Evolutionary conservation across 1,140 invertebrate species (phyloP).

Genomic region (Mycetomoellerius zeteki): DNA sequence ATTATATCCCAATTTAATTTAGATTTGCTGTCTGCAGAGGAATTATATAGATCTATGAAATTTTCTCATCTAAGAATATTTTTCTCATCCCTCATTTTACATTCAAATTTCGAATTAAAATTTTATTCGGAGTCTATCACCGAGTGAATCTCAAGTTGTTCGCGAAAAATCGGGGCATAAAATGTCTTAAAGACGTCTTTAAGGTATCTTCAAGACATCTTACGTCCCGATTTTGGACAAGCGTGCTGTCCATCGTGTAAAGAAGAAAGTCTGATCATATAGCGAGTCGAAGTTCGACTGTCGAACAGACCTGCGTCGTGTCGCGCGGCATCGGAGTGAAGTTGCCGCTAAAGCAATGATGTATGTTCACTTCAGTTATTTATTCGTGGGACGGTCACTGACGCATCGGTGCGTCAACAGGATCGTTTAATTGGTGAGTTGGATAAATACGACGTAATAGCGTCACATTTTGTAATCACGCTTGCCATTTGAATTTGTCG

Average conservation of each 20-base stretch:
- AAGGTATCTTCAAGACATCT: too few species aligned
- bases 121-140: not conserved
- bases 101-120: conserved; percentile 1
- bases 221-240: too few species aligned
- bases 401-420: too few species aligned
- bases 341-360: too few species aligned
- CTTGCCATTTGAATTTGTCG: not conserved
- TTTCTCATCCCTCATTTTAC: not conserved
- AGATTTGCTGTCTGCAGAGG: too few species aligned
- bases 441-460: not conserved
- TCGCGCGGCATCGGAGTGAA: not conserved
- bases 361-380: not conserved
- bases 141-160: not conserved
- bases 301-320: not conserved
- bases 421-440: not conserved
- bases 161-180: not conserved
- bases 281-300: too few species aligned
- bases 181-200: too few species aligned
- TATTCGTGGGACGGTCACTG: not conserved
- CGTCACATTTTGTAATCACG: not conserved
- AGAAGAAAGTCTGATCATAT: too few species aligned
- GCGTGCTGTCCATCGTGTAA: too few species aligned
- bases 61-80: too few species aligned
- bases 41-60: not conserved
- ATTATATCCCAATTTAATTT: too few species aligned